These are phyloP conservation scores for Chaetops frenatus DNA, from an alignment of 2,113 vertebrate genomes.

Conservation along the genomic window DNA sequence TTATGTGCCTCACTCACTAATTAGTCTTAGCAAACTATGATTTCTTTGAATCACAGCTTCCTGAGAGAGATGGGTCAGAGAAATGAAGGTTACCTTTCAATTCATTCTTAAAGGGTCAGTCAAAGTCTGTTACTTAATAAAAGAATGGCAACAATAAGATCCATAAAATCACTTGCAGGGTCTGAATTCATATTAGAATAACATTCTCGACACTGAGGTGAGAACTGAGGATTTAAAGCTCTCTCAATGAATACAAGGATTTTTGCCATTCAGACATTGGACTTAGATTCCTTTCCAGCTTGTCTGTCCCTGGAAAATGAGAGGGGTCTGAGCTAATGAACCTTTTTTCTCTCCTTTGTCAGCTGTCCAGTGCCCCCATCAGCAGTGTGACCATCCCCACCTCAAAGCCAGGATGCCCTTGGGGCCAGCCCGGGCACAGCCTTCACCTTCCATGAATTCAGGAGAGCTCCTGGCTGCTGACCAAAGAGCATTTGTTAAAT, in stretches of 20 bases:
- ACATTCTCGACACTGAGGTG: not conserved
- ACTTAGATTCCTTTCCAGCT: not conserved
- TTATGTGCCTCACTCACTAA: not conserved
- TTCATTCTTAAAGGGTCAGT: not conserved
- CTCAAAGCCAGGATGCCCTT: not conserved
- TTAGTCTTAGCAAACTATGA: not conserved
- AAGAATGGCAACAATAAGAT: not conserved
- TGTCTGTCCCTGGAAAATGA: not conserved
- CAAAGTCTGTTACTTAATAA: not conserved
- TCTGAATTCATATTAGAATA: not conserved
- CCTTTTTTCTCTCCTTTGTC: not conserved
- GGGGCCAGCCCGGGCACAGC: not conserved
- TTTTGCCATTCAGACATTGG: not conserved
- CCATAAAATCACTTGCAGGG: not conserved
- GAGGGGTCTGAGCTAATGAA: not conserved
- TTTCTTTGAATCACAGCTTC: not conserved
- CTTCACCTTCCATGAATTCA: not conserved
- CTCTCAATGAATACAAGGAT: not conserved
- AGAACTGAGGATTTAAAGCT: not conserved
- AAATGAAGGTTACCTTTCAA: not conserved
- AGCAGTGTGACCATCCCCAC: not conserved
- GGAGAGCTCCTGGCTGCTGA: not conserved
- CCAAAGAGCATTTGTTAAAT: constrained; percentile 18
- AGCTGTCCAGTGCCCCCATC: not conserved
- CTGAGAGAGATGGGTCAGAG: not conserved